A percentile compares a stretch with the other conserved stretches of the same genome.
phyloP scores from a whole-genome alignment of 2,888 invertebrate species.

The Hermaeophaga mercurialis region DNA sequence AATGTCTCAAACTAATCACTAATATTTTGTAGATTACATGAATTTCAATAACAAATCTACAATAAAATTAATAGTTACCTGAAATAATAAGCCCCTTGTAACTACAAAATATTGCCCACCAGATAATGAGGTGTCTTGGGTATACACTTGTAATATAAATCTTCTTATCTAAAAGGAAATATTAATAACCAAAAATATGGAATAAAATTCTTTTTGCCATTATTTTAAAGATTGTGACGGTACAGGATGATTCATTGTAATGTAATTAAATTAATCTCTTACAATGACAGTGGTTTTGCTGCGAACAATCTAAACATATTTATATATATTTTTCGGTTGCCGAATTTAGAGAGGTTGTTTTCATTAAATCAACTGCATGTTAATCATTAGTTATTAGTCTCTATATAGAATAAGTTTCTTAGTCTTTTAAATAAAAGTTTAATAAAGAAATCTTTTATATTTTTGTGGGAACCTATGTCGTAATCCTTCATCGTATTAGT shows the following conservation, averaged over 20 bases:
- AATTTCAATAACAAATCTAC: neutral
- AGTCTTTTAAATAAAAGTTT: too few species aligned
- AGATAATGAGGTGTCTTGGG: constrained; percentile 40
- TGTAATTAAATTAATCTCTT: neutral
- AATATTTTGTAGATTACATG: neutral
- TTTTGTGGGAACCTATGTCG: too few species aligned
- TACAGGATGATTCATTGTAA: too few species aligned
- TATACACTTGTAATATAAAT: constrained; percentile 42
- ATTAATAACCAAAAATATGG: neutral
- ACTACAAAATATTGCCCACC: constrained; percentile 44
- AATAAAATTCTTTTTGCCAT: neutral
- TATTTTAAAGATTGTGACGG: too few species aligned
- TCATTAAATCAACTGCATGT: too few species aligned
- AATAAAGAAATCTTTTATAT: too few species aligned
- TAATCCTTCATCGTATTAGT: too few species aligned
- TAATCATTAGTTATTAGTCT: too few species aligned
- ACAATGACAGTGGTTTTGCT: neutral
- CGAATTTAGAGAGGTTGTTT: too few species aligned
- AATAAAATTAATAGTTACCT: constrained; percentile 38
- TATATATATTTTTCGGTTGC: neutral
- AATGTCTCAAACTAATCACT: neutral
- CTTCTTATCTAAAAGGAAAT: constrained; percentile 36
- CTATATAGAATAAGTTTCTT: too few species aligned
- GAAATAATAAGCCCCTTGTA: constrained; percentile 44
- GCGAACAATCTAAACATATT: neutral